A percentile compares a stretch with the other conserved stretches of the same genome.
These are phyloP conservation scores for Acheta domesticus DNA, from an alignment of 2,888 invertebrate genomes.

Conservation along the genomic window DNA sequence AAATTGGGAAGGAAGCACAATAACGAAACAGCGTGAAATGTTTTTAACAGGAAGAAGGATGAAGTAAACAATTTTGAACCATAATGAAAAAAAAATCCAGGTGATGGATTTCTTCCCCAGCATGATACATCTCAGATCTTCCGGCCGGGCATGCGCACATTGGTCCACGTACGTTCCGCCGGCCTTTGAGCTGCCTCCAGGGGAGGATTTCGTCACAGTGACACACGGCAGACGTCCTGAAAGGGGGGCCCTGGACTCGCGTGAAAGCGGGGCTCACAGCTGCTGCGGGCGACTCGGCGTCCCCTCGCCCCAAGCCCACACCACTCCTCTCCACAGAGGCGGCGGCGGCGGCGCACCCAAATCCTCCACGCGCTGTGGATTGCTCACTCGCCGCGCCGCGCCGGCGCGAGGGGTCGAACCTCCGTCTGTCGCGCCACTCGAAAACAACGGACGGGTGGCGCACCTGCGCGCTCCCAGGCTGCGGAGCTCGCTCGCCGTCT, in stretches of 20 bases:
- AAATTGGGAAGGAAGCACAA: too few species aligned
- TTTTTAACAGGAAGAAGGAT: too few species aligned
- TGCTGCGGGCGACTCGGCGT: neutral
- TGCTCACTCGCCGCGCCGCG: neutral
- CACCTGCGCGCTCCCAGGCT: too few species aligned
- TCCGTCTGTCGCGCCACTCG: neutral
- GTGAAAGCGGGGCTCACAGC: neutral
- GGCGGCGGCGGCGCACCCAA: neutral
- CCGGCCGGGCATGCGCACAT: too few species aligned
- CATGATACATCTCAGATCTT: too few species aligned
- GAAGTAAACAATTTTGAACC: too few species aligned
- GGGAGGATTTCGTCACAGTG: neutral
- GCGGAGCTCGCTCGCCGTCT: neutral
- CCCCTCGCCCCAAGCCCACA: neutral
- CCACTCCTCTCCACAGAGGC: neutral
- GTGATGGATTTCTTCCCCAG: too few species aligned
- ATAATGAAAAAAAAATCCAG: too few species aligned
- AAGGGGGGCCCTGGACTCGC: neutral
- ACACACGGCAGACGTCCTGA: neutral
- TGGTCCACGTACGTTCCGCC: too few species aligned
- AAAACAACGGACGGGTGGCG: too few species aligned
- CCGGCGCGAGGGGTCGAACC: neutral
- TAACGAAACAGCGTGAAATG: too few species aligned
- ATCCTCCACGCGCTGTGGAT: neutral
- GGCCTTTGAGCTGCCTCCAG: too few species aligned